Base-by-base conservation (phyloP, 2,797 vertebrate species). In the Thunnus albacares region DNA sequence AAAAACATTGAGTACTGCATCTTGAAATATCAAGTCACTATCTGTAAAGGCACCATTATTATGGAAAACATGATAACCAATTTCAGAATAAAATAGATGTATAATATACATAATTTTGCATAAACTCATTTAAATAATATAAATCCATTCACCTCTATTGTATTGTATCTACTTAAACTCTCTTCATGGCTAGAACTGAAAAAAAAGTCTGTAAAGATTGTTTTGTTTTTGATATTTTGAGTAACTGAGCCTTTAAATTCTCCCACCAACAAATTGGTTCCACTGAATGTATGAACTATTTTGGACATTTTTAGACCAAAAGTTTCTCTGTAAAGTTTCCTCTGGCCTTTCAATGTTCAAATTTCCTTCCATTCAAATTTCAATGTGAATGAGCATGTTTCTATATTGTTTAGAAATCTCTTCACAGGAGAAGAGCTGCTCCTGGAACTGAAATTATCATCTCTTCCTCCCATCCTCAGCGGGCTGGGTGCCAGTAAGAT, bases 401-500 rank as follows among this genome's bases (percentile, higher is more conserved):
- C 1, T 51, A 20, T 58, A 26, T 6, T 47, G 45, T 38, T n/a
- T n/a, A 12, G 33, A 73, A 51, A 30, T 60, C 13, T 61, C 11
- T 51, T 55, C 30, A 71, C 20, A 57, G n/a, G 18, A 55, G 26
- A 2, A n/a, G 12, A 68, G 26, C 41, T 64, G 20, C 51, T 73
- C 35, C 33, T 67, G 57, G 22, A 68, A 57, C 55, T 67, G 56
- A 58, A 64, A 61, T 82, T 51, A 72, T 70, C 59, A 1, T 57
- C 24, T 75, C 43, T 51, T 52, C 10, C 14, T 53, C 11, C n/a
- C 43, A 8, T 59, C 33, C 28, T 49, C 22, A 20, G 35, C 2
- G 17, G 30, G 55, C 35, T 5, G 14, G 28, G 47, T 75, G 33
- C 45, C 58, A 84, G 64, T 1, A 0, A 84, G 78, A 87, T 85